Conservation (phyloP, 2,113 vertebrate species). For the Arenaria interpres region DNA sequence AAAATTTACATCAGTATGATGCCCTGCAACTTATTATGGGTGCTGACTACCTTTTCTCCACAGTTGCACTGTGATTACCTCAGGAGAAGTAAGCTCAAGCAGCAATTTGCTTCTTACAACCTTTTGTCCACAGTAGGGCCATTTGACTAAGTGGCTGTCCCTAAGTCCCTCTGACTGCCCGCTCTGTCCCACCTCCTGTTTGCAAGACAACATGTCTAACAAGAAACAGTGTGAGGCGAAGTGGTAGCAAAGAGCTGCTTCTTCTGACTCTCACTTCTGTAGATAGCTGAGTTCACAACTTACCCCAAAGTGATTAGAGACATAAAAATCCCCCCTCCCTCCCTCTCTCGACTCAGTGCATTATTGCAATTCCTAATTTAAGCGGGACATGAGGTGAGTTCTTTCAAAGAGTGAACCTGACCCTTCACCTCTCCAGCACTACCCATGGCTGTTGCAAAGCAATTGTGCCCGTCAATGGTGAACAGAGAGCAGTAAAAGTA, state of each 20-base stretch:
- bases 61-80: accelerated
- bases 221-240: neutral
- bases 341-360: neutral
- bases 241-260: neutral
- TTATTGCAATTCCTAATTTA: constrained; percentile 47
- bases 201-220: neutral
- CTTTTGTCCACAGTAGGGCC: neutral
- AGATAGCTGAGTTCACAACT: neutral
- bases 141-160: neutral
- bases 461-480: constrained; percentile 50
- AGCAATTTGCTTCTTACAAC: neutral
- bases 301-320: neutral
- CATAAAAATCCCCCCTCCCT: neutral
- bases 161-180: neutral
- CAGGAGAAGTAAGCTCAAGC: neutral
- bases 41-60: neutral
- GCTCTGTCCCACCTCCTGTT: neutral
- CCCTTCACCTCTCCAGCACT: constrained; percentile 42
- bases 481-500: constrained; percentile 51
- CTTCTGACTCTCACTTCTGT: neutral
- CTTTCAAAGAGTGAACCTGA: constrained; percentile 45
- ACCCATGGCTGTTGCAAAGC: constrained; percentile 18
- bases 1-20: neutral
- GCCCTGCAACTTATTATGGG: neutral
- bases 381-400: neutral